Evolutionary conservation across 2,888 invertebrate genomes (phyloP), one percentile per base, ranked within the genome.

Genomic region (Pollenia labialis): DNA sequence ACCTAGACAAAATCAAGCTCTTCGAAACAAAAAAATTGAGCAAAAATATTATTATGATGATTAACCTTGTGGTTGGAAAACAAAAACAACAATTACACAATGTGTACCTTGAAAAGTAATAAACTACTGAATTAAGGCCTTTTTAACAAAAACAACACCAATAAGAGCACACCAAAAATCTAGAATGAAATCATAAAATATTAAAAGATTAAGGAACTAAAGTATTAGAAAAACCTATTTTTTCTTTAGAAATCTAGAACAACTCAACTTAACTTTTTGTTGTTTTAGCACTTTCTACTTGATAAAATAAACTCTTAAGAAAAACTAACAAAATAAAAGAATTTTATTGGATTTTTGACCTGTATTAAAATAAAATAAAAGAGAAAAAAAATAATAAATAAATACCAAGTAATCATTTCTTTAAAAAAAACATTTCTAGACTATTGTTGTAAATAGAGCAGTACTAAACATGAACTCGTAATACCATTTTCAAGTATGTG

Each of bases 261-360:
- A 81, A 62, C 68, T 77, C 58, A 23, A 68, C 64, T 77, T 50
- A 23, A 64, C 11, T 42, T 8, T 60, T 48, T 74, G 71, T 72
- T 72, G 10, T 72, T 66, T 32, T n/a, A 32, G 54, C 42, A 76
- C 32, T 32, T 48, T 69, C 12, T 14, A 4, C 46, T 66, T 23
- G 52, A 60, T 60, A 60, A 71, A 18, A 62, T n/a, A 79, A 50
- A 11, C 23, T 60, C 23, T 69, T 40, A 32, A 23, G 48, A 40
- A 77, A 68, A 62, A 18, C 54, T 18, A 44, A 60, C 23, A 23
- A 14, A 71, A 58, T 18, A 71, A 46, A 77, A 60, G 48, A 82
- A 69, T 18, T 14, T 48, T 58, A 62, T 54, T 48, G 71, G 56
- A 77, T 69, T 90, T 89, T 89, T 90, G 89, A 89, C 89, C 90